Conservation (phyloP, 1,140 invertebrate genomes). For the Papilio aristodemus region DNA sequence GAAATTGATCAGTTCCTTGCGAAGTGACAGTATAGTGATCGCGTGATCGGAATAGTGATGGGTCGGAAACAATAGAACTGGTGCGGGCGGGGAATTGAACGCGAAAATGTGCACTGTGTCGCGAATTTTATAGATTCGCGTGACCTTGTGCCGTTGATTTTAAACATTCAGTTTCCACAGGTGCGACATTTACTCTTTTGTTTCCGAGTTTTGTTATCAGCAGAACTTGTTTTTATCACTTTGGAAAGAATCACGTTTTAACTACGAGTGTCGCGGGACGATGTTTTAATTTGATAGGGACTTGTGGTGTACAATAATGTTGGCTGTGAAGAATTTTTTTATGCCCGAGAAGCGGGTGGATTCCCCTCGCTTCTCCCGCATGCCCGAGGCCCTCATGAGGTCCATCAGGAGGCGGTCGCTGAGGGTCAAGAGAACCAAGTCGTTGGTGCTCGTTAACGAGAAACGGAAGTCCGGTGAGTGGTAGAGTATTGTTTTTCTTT, state of each 20-base stretch:
- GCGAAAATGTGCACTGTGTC: slow-evolving; percentile 9
- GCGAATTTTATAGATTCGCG: slow-evolving; percentile 26
- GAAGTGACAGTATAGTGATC: neutral
- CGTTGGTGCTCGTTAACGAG: slow-evolving; percentile 83
- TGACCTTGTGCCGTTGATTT: slow-evolving; percentile 42
- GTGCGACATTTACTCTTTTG: slow-evolving; percentile 28
- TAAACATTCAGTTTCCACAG: slow-evolving; percentile 27
- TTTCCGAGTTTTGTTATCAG: slow-evolving; percentile 25
- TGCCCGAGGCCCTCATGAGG: slow-evolving; percentile 85
- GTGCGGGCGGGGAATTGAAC: slow-evolving; percentile 11
- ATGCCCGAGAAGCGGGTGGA: slow-evolving; percentile 83
- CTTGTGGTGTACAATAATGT: slow-evolving; percentile 64
- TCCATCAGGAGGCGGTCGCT: slow-evolving; percentile 85
- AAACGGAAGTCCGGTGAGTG: slow-evolving; percentile 89
- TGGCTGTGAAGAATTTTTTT: slow-evolving; percentile 85
- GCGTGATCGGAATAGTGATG: slow-evolving; percentile 55
- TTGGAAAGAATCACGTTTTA: neutral
- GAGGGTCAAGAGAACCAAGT: slow-evolving; percentile 86
- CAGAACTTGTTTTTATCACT: slow-evolving; percentile 29
- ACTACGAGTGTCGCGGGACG: neutral
- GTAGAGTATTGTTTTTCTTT: slow-evolving; percentile 58
- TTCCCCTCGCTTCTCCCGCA: slow-evolving; percentile 79
- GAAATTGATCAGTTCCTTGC: slow-evolving; percentile 24
- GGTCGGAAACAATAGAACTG: slow-evolving; percentile 49
- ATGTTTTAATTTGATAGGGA: slow-evolving; percentile 19